Evolutionary conservation across 1,140 invertebrate species (phyloP).

Genomic region (Zaprionus inermis): DNA sequence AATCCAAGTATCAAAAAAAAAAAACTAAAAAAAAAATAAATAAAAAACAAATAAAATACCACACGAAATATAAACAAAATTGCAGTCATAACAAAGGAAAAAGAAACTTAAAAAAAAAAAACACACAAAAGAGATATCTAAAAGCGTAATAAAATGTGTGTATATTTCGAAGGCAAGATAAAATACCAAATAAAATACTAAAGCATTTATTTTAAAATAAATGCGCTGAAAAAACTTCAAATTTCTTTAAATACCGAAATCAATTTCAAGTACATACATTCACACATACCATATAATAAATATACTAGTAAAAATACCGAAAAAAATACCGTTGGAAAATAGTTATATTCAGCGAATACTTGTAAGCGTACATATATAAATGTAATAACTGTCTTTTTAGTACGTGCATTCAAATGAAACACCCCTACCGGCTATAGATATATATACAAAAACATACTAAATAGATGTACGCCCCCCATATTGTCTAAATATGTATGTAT

Average conservation of each 20-base stretch:
- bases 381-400: slow-evolving; percentile 42
- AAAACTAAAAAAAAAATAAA: slow-evolving; percentile 25
- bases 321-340: slow-evolving; percentile 17
- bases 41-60: slow-evolving; percentile 12
- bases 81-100: slow-evolving; percentile 18
- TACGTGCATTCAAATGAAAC: slow-evolving; percentile 69
- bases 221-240: slow-evolving; percentile 15
- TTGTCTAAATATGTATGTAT: neutral
- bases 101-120: neutral
- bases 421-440: slow-evolving; percentile 74
- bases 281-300: slow-evolving; percentile 15
- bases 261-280: slow-evolving; percentile 8
- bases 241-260: neutral
- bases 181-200: slow-evolving; percentile 41
- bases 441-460: slow-evolving; percentile 39
- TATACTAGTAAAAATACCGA: slow-evolving; percentile 37
- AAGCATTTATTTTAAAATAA: slow-evolving; percentile 65
- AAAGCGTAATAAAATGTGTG: slow-evolving; percentile 25
- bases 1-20: slow-evolving; percentile 31
- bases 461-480: slow-evolving; percentile 28
- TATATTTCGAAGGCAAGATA: slow-evolving; percentile 28
- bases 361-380: slow-evolving; percentile 46
- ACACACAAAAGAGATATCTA: slow-evolving; percentile 3
- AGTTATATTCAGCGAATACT: slow-evolving; percentile 39
- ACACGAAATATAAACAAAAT: slow-evolving; percentile 8